Conservation (phyloP, 2,888 invertebrate species). For the Synergus laeviventris region DNA sequence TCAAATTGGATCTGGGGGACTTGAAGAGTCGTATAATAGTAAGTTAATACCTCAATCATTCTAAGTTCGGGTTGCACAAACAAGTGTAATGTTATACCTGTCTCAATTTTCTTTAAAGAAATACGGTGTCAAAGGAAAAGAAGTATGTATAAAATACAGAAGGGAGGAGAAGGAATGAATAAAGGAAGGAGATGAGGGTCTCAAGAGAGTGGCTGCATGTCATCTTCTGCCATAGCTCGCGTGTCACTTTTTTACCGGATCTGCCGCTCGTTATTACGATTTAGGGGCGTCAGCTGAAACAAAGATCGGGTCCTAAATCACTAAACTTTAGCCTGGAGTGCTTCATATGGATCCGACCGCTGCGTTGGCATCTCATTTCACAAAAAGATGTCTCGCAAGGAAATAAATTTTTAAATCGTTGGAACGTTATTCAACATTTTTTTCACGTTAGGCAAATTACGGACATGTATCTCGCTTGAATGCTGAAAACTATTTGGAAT, state of each 20-base stretch:
- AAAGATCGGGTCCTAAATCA: slow-evolving; percentile 3
- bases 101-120: slow-evolving; percentile 19
- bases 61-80: not conserved
- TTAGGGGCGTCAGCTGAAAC: slow-evolving; percentile 3
- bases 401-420: not conserved
- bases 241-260: slow-evolving; percentile 11
- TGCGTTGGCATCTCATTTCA: slow-evolving; percentile 1
- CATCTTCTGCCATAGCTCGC: not conserved
- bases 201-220: not conserved
- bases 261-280: slow-evolving; percentile 17
- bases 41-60: not conserved
- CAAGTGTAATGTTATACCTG: slow-evolving; percentile 1
- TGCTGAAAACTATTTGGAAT: not conserved
- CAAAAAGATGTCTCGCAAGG: not conserved
- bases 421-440: not conserved
- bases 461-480: not conserved
- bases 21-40: not conserved
- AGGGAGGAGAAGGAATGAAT: not conserved
- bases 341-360: not conserved
- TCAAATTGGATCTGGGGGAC: not conserved
- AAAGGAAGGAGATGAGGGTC: not conserved
- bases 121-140: slow-evolving; percentile 4
- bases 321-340: not conserved
- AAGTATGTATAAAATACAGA: not conserved
- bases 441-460: not conserved